Percentiles rank a stretch among this genome's conserved stretches.
Conservation (phyloP, 2,113 vertebrate species). For the Anolis carolinensis region DNA sequence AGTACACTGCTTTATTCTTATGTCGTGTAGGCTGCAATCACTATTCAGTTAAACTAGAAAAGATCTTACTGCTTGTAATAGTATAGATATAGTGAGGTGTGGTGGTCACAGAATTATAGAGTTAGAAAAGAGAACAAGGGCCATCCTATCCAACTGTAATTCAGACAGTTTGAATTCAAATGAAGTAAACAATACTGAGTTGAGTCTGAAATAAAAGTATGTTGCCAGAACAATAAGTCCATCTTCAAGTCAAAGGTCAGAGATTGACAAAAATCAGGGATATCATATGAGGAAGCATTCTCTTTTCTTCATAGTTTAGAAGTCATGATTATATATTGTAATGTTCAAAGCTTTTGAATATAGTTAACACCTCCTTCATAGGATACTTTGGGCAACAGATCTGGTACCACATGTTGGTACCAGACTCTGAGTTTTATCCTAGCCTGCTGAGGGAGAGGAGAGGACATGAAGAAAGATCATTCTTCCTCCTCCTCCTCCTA, state of each 20-base stretch:
- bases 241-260: too few species aligned
- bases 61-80: neutral
- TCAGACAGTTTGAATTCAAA: too few species aligned
- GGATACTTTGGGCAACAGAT: neutral
- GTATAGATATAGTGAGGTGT: neutral
- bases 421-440: neutral
- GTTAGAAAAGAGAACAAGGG: too few species aligned
- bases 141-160: too few species aligned
- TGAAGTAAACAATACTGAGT: too few species aligned
- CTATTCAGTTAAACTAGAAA: neutral
- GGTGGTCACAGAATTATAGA: too few species aligned
- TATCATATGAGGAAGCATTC: too few species aligned
- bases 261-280: too few species aligned
- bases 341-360: neutral
- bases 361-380: too few species aligned
- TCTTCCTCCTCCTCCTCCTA: neutral
- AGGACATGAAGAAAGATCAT: neutral
- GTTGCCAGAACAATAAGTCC: too few species aligned
- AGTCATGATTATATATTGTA: too few species aligned
- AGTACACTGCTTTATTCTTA: neutral
- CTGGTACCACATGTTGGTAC: neutral
- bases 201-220: too few species aligned
- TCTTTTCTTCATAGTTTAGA: neutral
- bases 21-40: neutral
- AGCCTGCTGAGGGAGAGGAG: neutral